Base-by-base conservation (phyloP, 2,797 vertebrate genomes). In the Peromyscus eremicus region DNA sequence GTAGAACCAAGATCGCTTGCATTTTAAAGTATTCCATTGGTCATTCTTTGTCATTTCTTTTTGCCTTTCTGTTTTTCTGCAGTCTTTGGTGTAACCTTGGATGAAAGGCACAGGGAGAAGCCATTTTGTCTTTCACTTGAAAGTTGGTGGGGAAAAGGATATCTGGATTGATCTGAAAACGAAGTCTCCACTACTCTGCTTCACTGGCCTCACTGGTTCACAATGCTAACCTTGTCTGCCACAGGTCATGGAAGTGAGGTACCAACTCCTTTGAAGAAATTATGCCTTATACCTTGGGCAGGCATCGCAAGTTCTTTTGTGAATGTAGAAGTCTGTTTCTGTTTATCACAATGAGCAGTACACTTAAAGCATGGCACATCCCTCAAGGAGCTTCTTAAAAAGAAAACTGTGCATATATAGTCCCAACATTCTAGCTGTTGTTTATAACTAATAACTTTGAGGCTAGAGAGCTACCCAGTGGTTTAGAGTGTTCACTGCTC, bases 301-400 rank as follows among this genome's bases (percentile, higher is more conserved):
- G 1, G 1, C 11, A n/a, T 1, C 27, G 8, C 9, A 49, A 89
- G 14, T 5, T 37, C 9, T 8, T 3, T 2, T 29, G 34, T 25
- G 84, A 87, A 23, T 40, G 75, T 17, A 57, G 68, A 68, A 68
- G 5, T 49, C 60, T 40, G 32, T 16, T n/a, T 71, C 46, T 55
- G 43, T 10, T 60, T 46, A 29, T 23, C 34, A 9, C 11, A 37
- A 2, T 21, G 29, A 79, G 16, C 23, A 0, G 12, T 21, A 16
- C 1, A 1, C 55, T 55, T 14, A 16, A 83, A 19, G 34, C 3
- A 10, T 13, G 11, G 3, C 0, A 0, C 27, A 46, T 3, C 0
- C 16, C 2, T 32, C 66, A 43, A 32, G 32, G 25, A 66, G 1
- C n/a, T 27, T 49, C 14, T 73, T 46, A 49, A 29, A 68, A 84